Base-by-base conservation (phyloP, 1,140 invertebrate genomes). In the Drosophila pruinosa region DNA sequence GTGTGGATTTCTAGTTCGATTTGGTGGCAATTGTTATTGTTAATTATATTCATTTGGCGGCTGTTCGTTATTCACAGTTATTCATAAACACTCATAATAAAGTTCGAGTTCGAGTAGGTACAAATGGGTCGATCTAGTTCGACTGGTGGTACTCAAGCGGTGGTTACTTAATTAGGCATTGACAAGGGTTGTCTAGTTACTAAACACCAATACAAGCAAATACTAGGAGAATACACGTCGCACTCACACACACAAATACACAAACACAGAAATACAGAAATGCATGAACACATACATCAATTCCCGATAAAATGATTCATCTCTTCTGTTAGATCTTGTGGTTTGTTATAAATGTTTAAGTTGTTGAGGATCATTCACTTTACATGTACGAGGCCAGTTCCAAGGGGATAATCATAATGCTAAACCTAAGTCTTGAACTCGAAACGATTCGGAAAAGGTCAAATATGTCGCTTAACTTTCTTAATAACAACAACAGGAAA, bases 61-160 rank as follows among this genome's bases (percentile, higher is more conserved):
- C 4, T 54, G n/a, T 22, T 39, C n/a, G 17, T 26, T 26, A 10
- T 12, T 14, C n/a, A n/a, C 2, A 36, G 47, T 50, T 50, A 28
- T 4, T 28, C 6, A 31, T 26, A 41, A 45, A 58, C n/a, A 14
- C 8, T 43, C 15, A 41, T 41, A 7, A 39, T 34, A 4, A 34
- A 34, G 31, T 34, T 34, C n/a, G 31, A 34, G 31, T 34, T 34
- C n/a, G 31, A n/a, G 31, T 34, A 34, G 47, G 45, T 63, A 53
- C 58, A 12, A 48, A 26, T 61, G 8, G 47, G 31, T 34, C 31
- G 31, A n/a, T 34, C 31, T 38, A 28, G 31, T 52, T 52, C 7
- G 22, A 52, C 34, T 53, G 59, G 59, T 63, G 59, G 59, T 63
- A 19, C 24, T 38, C 22, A 50, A 50, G 56, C 53, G 63, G 63